phyloP scores from a whole-genome alignment of 2,797 vertebrate genomes.

The Loris lydekkerianus region DNA sequence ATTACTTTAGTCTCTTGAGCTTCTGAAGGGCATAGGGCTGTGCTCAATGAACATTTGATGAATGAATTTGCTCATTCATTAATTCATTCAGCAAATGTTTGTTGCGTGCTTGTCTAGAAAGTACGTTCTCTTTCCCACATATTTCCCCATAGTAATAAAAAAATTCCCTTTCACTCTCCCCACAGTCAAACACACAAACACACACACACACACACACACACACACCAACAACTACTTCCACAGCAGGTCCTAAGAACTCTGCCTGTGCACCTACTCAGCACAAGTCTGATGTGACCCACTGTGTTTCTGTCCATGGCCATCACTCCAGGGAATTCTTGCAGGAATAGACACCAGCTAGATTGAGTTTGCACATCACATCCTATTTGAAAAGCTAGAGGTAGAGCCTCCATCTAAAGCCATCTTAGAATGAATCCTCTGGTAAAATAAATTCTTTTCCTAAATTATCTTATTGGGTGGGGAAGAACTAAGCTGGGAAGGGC shows the following conservation, averaged over 20 bases:
- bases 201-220: no score
- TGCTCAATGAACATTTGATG: constrained; percentile 71
- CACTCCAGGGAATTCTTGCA: constrained; percentile 28
- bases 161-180: constrained; percentile 36
- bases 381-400: constrained; percentile 55
- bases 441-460: constrained; percentile 55
- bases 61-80: constrained; percentile 76
- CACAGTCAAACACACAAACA: background rate
- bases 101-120: constrained; percentile 26
- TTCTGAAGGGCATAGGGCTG: constrained; percentile 47
- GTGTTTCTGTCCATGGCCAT: background rate
- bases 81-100: constrained; percentile 66
- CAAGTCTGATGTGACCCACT: background rate
- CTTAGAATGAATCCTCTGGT: background rate
- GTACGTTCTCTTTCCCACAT: constrained; percentile 13
- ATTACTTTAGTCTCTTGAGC: background rate
- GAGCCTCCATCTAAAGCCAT: constrained; percentile 17
- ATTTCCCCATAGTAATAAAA: constrained; percentile 26
- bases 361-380: background rate
- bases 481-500: background rate
- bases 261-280: background rate
- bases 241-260: background rate
- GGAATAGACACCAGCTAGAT: background rate
- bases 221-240: background rate
- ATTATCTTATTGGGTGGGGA: background rate